Evolutionary conservation across 2,113 vertebrate genomes (phyloP).

Genomic region (Saccopteryx bilineata): DNA sequence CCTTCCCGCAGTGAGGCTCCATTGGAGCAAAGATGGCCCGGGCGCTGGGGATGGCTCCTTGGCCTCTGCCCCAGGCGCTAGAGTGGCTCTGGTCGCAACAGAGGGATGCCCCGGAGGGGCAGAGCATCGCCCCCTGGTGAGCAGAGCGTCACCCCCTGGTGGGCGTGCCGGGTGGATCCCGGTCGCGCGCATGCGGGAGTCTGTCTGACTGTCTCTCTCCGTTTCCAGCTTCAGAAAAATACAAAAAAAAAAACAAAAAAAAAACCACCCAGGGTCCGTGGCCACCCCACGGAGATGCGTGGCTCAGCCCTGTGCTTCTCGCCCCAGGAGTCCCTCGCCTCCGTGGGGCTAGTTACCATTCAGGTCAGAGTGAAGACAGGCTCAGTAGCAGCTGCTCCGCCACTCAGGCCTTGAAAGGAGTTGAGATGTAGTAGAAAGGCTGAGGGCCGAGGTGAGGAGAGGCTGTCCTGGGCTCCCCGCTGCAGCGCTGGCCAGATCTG

Average conservation of each 20-base stretch:
- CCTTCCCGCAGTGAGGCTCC: too few species aligned
- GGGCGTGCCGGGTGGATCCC: too few species aligned
- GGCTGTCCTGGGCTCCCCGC: background rate
- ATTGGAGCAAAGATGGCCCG: too few species aligned
- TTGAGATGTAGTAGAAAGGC: background rate
- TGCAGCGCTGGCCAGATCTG: background rate
- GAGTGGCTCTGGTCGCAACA: too few species aligned
- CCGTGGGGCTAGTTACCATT: background rate
- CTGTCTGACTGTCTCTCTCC: too few species aligned
- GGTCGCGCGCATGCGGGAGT: too few species aligned
- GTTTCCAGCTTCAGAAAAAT: too few species aligned
- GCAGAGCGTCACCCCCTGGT: too few species aligned
- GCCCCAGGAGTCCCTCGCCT: background rate
- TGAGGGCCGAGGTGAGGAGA: background rate
- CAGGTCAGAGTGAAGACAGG: background rate
- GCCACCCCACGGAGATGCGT: background rate
- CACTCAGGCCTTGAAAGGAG: background rate
- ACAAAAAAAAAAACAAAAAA: background rate
- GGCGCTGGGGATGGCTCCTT: too few species aligned
- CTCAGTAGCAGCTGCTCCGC: background rate
- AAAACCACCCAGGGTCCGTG: background rate
- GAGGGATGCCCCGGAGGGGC: too few species aligned
- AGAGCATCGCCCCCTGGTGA: too few species aligned
- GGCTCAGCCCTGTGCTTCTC: background rate
- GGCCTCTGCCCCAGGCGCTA: too few species aligned